Base-by-base conservation (phyloP, 2,113 vertebrate species). In the Anoura caudifer region DNA sequence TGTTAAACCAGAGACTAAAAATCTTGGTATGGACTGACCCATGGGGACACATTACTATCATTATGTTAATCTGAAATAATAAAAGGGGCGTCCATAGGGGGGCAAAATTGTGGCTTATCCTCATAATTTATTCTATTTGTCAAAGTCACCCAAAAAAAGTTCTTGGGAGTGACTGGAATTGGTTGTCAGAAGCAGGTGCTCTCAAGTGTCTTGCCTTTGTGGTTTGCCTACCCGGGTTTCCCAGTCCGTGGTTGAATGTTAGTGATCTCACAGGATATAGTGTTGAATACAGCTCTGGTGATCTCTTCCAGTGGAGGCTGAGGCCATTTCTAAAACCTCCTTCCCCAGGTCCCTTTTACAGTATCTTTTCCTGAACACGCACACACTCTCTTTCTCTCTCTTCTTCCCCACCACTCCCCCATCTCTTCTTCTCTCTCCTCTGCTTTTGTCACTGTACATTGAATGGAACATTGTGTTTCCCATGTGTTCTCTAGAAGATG, bases 1-100 rank as follows among this genome's bases (percentile, higher is more conserved):
- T 98, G 98, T 98, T 97, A 98, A 98, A 98, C 98, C 98, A 98
- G 98, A 98, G 83, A 97, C 98, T 99, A 97, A 98, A 98, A 98
- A 98, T 98, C 98, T 98, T 98, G 98, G 98, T 98, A 97, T 67
- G 93, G 97, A 95, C 76, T 96, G 94, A 96, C 97, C 98, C 98
- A 97, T 97, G 98, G 98, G 98, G 98, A 98, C 98, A 98, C 98
- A 96, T 93, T 83, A 80, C 87, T 98, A 87, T 65, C 96, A 97
- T 97, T 83, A 69, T 56, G 96, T 94, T 63, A 84, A 95, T 97
- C 96, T 69, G 96, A 98, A 98, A 97, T 94, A 97, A 98, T 98
- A 97, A 97, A 97, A 98, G 97, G 97, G 97, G 95, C 95, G 91
- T 95, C 96, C 65, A 79, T 16, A 89, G 56, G 63, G 79, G 76